These are phyloP conservation scores for Hetaerina titia DNA, from an alignment of 2,888 invertebrate genomes.

Conservation along the genomic window DNA sequence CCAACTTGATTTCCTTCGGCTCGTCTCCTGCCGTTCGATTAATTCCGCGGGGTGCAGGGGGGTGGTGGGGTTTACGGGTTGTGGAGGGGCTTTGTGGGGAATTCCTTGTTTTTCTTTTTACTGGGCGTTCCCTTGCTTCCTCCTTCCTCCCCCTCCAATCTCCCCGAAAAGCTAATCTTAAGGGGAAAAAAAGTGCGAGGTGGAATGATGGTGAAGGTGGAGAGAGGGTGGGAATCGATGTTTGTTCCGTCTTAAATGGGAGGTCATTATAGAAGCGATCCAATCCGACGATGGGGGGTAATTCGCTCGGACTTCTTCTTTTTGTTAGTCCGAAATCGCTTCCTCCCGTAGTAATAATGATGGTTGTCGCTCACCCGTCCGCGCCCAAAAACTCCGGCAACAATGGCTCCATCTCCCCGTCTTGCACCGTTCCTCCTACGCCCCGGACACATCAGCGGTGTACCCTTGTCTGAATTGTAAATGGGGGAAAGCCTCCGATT, in stretches of 20 bases:
- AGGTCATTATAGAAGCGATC: not conserved
- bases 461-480: not conserved
- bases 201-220: not conserved
- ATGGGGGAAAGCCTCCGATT: not conserved
- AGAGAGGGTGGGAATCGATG: not conserved
- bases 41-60: not conserved
- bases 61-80: not conserved
- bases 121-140: not conserved
- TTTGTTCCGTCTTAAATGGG: slow-evolving; percentile 22
- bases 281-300: not conserved
- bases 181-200: not conserved
- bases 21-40: not conserved
- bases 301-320: not conserved
- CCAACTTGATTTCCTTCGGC: not conserved
- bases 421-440: not conserved
- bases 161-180: not conserved
- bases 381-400: not conserved
- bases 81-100: not conserved
- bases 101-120: not conserved
- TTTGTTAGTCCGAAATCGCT: not conserved
- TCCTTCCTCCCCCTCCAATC: not conserved
- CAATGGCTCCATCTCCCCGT: not conserved
- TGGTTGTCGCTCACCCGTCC: not conserved
- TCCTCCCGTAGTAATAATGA: not conserved
- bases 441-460: not conserved